A percentile compares a stretch with the other conserved stretches of the same genome.
These are phyloP conservation scores for Zaprionus vittiger DNA, from an alignment of 1,140 invertebrate genomes.

Conservation along the genomic window DNA sequence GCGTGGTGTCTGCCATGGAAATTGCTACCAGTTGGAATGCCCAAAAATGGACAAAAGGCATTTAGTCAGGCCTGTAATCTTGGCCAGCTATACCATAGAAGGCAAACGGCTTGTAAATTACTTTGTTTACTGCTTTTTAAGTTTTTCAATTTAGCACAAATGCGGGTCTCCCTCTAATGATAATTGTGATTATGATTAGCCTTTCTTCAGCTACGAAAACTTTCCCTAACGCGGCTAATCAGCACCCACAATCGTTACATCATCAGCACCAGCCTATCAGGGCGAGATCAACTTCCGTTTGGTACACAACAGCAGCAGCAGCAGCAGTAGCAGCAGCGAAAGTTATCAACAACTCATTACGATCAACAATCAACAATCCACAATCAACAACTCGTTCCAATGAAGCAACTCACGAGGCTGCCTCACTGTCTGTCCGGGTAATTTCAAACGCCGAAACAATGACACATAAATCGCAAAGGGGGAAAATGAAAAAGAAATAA, in stretches of 20 bases:
- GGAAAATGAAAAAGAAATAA: conserved; percentile 23
- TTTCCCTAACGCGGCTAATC: conserved; percentile 55
- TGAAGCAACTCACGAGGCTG: conserved; percentile 38
- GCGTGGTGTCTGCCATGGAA: conserved; percentile 45
- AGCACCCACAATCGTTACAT: conserved; percentile 70
- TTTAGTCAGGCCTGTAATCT: conserved; percentile 35
- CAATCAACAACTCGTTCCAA: conserved; percentile 42
- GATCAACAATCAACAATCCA: conserved; percentile 44
- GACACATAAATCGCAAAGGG: conserved; percentile 61
- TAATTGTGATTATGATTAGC: conserved; percentile 46
- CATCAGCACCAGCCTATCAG: conserved; percentile 22
- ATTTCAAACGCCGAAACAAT: conserved; percentile 73
- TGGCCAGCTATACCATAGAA: conserved; percentile 33
- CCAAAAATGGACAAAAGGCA: conserved; percentile 36
- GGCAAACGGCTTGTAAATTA: conserved; percentile 46
- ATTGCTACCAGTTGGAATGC: conserved; percentile 23
- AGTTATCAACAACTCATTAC: conserved; percentile 68
- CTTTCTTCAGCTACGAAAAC: conserved; percentile 30
- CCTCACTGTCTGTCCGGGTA: conserved; percentile 36
- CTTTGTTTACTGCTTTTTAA: conserved; percentile 49
- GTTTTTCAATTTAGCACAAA: conserved; percentile 60
- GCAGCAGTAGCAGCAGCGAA: conserved; percentile 40
- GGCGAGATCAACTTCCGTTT: conserved; percentile 64
- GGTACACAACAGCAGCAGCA: conserved; percentile 1
- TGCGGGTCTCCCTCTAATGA: conserved; percentile 41